Conservation (phyloP, 2,113 vertebrate species). For the Dasyurus viverrinus region DNA sequence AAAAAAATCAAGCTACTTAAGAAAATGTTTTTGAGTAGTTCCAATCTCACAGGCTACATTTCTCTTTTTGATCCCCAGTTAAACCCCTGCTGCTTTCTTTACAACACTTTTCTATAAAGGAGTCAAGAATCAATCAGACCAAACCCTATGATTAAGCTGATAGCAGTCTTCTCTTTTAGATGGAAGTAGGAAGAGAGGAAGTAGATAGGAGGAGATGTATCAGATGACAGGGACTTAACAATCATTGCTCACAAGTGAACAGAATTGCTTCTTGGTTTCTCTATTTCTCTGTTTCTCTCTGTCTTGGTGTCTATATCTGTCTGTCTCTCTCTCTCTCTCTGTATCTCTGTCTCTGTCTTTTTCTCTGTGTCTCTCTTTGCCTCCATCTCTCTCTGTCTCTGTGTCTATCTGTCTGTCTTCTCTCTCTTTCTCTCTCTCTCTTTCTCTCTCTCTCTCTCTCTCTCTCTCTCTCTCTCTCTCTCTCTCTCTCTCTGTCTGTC, state of each 20-base stretch:
- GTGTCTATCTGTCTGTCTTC: not conserved
- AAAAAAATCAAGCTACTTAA: not conserved
- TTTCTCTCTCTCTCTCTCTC: too few species aligned
- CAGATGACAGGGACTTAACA: rapidly evolving
- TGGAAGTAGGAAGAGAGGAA: not conserved
- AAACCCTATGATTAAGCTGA: not conserved
- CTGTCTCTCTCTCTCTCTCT: not conserved
- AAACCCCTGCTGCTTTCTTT: slow-evolving; percentile 10
- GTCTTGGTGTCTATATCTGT: not conserved
- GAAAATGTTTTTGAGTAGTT: slow-evolving; percentile 14
- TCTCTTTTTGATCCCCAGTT: not conserved
- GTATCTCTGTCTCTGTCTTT: not conserved
- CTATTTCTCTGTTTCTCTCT: not conserved
- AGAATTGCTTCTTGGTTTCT: not conserved
- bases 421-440: too few species aligned
- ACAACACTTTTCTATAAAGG: slow-evolving; percentile 36
- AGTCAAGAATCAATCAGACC: slow-evolving; percentile 34
- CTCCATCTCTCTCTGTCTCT: too few species aligned
- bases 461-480: too few species aligned
- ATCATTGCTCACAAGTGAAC: not conserved
- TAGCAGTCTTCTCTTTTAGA: not conserved
- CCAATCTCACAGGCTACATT: not conserved
- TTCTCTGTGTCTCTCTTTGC: not conserved
- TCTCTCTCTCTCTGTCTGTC: too few species aligned
- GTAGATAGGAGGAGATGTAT: rapidly evolving